These are phyloP conservation scores for Tiaroga cobitis DNA, from an alignment of 2,797 vertebrate genomes.

Conservation along the genomic window DNA sequence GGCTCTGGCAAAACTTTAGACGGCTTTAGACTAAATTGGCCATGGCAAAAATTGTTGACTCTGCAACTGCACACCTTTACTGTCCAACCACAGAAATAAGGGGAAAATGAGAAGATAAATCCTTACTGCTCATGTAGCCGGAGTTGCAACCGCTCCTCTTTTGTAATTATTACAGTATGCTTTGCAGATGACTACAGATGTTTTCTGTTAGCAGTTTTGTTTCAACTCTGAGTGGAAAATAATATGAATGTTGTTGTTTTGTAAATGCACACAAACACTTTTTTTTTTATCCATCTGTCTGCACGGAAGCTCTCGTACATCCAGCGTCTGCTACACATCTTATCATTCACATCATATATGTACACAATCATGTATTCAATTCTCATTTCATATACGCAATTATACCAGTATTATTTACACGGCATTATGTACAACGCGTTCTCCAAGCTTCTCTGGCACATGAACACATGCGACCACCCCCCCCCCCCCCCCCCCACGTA, in stretches of 20 bases:
- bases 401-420: constrained; percentile 9
- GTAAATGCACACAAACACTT: constrained; percentile 23
- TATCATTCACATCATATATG: constrained; percentile 1
- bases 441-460: constrained; percentile 25
- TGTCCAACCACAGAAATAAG: not conserved
- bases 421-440: not conserved
- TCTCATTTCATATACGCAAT: not conserved
- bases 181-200: constrained; percentile 36
- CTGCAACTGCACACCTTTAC: not conserved
- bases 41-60: not conserved
- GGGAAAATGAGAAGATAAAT: constrained; percentile 2
- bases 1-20: not conserved
- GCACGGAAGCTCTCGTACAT: not conserved
- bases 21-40: too few species aligned
- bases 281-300: constrained; percentile 20
- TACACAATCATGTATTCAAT: not conserved
- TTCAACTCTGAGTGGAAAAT: constrained; percentile 5
- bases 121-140: not conserved
- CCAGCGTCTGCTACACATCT: not conserved
- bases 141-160: constrained; percentile 19
- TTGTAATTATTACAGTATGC: constrained; percentile 38
- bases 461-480: constrained; percentile 32
- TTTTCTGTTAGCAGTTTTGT: constrained; percentile 35
- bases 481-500: constrained; percentile 24
- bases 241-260: constrained; percentile 26